phyloP scores from a whole-genome alignment of 2,888 invertebrate genomes.

The Meliscaeva auricollis region DNA sequence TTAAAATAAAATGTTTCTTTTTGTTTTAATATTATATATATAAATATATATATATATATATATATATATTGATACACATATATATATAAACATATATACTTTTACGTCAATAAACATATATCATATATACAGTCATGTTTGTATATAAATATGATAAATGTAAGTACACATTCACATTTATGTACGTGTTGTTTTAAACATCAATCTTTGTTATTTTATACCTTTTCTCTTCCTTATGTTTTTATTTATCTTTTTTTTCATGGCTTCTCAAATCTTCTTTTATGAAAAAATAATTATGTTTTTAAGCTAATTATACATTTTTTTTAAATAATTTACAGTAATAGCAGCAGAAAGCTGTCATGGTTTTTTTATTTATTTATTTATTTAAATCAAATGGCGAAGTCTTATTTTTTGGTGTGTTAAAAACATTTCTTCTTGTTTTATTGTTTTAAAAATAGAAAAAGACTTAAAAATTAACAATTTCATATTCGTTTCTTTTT shows the following conservation, averaged over 20 bases:
- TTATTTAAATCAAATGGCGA: slow-evolving; percentile 14
- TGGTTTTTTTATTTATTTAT: background rate
- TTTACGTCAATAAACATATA: background rate
- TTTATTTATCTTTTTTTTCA: slow-evolving; percentile 11
- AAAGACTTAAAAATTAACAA: background rate
- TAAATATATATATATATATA: slow-evolving; percentile 2
- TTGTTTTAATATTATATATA: too few relatives aligned
- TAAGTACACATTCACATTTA: slow-evolving; percentile 33
- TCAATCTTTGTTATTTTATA: background rate
- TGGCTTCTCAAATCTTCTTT: slow-evolving; percentile 28
- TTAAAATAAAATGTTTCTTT: slow-evolving; percentile 37
- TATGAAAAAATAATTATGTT: slow-evolving; percentile 33
- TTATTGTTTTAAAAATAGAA: background rate
- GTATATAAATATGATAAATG: slow-evolving; percentile 42
- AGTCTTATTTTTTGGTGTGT: slow-evolving; percentile 10
- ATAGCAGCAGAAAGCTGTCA: slow-evolving; percentile 52
- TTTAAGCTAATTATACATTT: slow-evolving; percentile 3
- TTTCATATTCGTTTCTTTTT: background rate
- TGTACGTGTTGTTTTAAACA: slow-evolving; percentile 29
- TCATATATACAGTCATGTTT: slow-evolving; percentile 35
- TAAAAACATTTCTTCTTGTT: background rate
- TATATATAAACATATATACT: slow-evolving; percentile 17
- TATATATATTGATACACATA: slow-evolving; percentile 7
- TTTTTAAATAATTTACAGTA: slow-evolving; percentile 53
- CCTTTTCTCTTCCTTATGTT: background rate